These are phyloP conservation scores for Notiomystis cincta DNA, from an alignment of 2,113 vertebrate genomes.

Conservation along the genomic window DNA sequence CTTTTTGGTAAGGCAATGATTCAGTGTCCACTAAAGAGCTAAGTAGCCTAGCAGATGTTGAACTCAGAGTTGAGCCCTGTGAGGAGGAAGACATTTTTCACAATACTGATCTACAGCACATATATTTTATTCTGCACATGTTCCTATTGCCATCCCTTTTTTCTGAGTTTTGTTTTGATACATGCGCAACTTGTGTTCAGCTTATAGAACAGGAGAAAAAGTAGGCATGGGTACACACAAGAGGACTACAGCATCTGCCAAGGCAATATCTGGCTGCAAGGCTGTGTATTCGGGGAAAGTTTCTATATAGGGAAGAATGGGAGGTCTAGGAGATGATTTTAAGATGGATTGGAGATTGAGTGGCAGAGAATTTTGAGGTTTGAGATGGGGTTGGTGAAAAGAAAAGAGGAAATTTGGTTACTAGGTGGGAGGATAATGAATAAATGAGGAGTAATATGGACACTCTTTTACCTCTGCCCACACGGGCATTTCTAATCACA, in stretches of 20 bases:
- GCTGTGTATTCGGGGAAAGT: neutral
- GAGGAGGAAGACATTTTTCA: slow-evolving; percentile 52
- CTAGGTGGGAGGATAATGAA: neutral
- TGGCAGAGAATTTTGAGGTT: neutral
- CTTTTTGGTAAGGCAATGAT: neutral
- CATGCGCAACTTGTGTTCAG: neutral
- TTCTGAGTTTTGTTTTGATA: slow-evolving; percentile 1
- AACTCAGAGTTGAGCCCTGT: neutral
- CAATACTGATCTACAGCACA: neutral
- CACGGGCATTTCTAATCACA: neutral
- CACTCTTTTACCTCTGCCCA: neutral
- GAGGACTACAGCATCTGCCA: neutral
- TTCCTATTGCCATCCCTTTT: neutral
- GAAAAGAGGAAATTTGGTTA: neutral
- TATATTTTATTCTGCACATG: slow-evolving; percentile 8
- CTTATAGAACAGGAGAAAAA: neutral
- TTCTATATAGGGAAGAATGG: neutral
- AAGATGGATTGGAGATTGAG: neutral
- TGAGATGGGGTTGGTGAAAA: neutral
- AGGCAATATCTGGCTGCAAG: neutral
- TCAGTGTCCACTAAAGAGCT: neutral
- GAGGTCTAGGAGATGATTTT: neutral
- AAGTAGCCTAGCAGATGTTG: slow-evolving; percentile 44
- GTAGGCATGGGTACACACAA: neutral
- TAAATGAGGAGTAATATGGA: neutral